Percentiles rank a stretch among this genome's conserved stretches.
phyloP scores from a whole-genome alignment of 2,888 invertebrate species.

The Amphimallon solstitiale region DNA sequence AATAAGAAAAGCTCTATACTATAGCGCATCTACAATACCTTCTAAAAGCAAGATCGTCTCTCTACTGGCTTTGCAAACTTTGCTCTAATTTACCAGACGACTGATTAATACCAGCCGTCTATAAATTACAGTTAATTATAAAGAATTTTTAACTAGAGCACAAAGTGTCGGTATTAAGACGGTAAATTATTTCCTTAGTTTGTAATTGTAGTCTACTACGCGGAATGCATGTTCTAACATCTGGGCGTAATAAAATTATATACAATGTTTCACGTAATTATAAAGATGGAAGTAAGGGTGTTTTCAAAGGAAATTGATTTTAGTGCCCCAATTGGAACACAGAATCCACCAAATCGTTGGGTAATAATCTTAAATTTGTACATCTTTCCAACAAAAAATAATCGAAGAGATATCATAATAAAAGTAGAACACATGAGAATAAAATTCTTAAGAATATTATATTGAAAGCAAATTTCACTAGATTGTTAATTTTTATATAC shows the following conservation, averaged over 20 bases:
- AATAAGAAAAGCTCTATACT: not conserved
- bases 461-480: no score
- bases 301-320: conserved; percentile 52
- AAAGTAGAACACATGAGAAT: no score
- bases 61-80: conserved; percentile 14
- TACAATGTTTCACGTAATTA: conserved; percentile 52
- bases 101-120: conserved; percentile 17
- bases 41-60: not conserved
- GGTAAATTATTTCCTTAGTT: not conserved
- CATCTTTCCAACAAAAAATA: no score
- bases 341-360: no score
- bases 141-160: conserved; percentile 11
- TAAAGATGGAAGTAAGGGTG: conserved; percentile 53
- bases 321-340: no score
- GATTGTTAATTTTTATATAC: no score
- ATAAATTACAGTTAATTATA: conserved; percentile 25
- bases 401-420: no score
- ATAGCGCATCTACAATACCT: not conserved
- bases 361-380: no score
- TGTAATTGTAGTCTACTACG: not conserved
- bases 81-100: conserved; percentile 17
- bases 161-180: not conserved
- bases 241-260: conserved; percentile 51
- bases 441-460: no score
- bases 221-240: not conserved